Conservation (phyloP, 2,797 vertebrate species). For the Rallus crepitans region DNA sequence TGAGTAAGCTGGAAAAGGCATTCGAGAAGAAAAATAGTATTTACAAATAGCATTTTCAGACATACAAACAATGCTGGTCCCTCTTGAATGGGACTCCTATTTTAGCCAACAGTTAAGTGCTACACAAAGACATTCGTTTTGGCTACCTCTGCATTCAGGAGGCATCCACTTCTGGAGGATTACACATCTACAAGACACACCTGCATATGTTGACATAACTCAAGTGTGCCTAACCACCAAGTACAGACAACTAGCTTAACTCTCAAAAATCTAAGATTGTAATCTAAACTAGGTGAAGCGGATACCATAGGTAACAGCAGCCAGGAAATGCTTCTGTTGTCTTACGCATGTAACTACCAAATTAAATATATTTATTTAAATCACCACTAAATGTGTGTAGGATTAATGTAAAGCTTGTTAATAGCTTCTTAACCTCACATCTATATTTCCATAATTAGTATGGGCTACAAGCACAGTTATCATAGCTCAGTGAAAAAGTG, state of each 20-base stretch:
- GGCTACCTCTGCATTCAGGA: background rate
- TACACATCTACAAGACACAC: background rate
- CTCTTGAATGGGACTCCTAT: background rate
- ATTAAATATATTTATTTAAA: background rate
- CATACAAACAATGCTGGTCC: background rate
- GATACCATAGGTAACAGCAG: background rate
- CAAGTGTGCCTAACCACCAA: background rate
- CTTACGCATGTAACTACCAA: background rate
- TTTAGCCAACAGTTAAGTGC: background rate
- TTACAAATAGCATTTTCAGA: background rate
- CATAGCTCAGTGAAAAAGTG: accelerated
- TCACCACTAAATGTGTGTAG: background rate
- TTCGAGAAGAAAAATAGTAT: background rate
- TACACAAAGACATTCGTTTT: background rate
- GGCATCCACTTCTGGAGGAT: background rate
- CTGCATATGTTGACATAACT: background rate
- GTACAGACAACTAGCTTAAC: background rate
- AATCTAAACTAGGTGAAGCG: background rate
- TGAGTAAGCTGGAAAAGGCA: background rate
- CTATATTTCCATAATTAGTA: background rate
- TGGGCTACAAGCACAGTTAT: background rate
- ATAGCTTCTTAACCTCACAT: background rate
- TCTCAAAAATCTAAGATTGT: background rate
- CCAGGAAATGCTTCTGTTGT: background rate
- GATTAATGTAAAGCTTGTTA: background rate